phyloP scores from a whole-genome alignment of 2,113 vertebrate species.

The Salvelinus sp. region DNA sequence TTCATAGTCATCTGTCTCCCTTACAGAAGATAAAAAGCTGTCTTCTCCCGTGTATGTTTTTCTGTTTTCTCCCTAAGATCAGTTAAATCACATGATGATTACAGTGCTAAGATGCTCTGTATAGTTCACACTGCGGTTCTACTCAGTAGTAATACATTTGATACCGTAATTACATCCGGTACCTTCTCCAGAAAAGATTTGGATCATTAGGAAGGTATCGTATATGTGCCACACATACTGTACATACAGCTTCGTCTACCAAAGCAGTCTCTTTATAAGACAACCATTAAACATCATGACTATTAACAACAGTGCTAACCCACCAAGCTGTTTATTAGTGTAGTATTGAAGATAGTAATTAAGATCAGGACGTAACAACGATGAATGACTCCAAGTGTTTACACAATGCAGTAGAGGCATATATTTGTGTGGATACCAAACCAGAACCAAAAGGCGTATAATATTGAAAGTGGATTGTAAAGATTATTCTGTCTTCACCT shows the following conservation, averaged over 20 bases:
- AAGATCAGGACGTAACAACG: conserved; percentile 34
- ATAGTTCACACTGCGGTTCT: conserved; percentile 72
- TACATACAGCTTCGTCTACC: conserved; percentile 53
- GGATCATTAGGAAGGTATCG: conserved; percentile 51
- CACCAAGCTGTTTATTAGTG: conserved; percentile 60
- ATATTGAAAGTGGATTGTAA: conserved; percentile 48
- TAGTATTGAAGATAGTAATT: conserved; percentile 46
- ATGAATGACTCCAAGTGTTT: conserved; percentile 35
- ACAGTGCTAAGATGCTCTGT: conserved; percentile 76
- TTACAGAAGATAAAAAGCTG: conserved; percentile 63
- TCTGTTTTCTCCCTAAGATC: conserved; percentile 56
- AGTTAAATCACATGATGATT: conserved; percentile 74
- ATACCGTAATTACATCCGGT: conserved; percentile 75
- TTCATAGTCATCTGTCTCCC: conserved; percentile 38
- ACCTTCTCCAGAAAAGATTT: conserved; percentile 64
- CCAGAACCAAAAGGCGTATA: conserved; percentile 36
- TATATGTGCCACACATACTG: conserved; percentile 37
- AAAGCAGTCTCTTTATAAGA: conserved; percentile 63
- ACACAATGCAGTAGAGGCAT: conserved; percentile 33
- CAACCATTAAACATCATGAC: conserved; percentile 61
- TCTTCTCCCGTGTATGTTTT: conserved; percentile 18
- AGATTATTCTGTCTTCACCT: conserved; percentile 38
- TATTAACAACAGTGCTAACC: conserved; percentile 66
- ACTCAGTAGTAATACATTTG: conserved; percentile 72
- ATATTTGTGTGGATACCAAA: not conserved